phyloP scores from a whole-genome alignment of 2,797 vertebrate species.

The Carduelis carduelis region DNA sequence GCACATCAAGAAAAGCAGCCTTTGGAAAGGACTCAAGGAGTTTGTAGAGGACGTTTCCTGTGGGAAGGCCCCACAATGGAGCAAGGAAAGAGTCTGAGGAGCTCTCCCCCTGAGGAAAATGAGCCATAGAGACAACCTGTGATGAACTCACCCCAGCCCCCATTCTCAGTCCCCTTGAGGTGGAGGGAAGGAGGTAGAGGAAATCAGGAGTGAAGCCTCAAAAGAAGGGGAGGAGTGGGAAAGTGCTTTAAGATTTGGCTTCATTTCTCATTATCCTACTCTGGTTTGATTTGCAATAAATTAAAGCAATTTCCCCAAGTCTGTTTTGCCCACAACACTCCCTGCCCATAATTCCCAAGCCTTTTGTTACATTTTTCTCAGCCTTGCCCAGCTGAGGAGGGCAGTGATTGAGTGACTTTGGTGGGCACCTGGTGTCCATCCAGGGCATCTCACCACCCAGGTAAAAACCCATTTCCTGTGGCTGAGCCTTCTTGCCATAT shows the following conservation, averaged over 20 bases:
- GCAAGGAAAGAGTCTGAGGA: neutral
- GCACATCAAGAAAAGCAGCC: neutral
- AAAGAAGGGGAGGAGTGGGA: neutral
- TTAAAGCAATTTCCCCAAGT: neutral
- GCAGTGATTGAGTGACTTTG: neutral
- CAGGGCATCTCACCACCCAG: neutral
- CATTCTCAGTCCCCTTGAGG: neutral
- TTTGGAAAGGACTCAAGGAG: neutral
- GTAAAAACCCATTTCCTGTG: neutral
- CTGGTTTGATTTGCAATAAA: neutral
- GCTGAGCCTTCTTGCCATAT: neutral
- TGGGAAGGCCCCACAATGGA: neutral
- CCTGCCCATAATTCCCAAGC: neutral
- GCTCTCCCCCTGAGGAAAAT: neutral
- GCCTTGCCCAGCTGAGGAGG: neutral
- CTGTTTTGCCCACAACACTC: neutral
- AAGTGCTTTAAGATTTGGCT: neutral
- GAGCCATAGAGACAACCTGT: accelerated
- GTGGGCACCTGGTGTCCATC: neutral
- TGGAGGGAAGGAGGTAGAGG: neutral
- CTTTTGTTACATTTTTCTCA: neutral
- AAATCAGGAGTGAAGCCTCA: neutral
- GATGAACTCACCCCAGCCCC: neutral
- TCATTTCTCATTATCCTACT: neutral
- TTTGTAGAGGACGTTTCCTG: neutral